phyloP scores from a whole-genome alignment of 2,888 invertebrate species.

The Pterostichus niger region DNA sequence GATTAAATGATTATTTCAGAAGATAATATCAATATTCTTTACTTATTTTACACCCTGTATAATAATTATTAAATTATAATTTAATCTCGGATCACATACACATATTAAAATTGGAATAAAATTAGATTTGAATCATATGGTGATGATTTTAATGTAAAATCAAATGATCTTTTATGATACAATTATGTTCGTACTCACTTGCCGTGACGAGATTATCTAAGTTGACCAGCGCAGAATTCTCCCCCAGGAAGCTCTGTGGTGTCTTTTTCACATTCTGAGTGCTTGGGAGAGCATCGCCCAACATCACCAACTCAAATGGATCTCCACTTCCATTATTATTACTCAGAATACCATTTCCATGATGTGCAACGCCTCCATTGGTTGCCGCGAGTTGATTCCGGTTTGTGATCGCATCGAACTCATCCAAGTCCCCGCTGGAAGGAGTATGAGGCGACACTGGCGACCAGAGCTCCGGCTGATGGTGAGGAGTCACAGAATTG shows the following conservation, averaged over 20 bases:
- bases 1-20: too few species aligned
- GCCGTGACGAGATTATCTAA: constrained; percentile 93
- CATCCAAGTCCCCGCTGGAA: constrained; percentile 84
- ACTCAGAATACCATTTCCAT: constrained; percentile 43
- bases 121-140: too few species aligned
- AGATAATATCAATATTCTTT: too few species aligned
- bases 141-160: too few species aligned
- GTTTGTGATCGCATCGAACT: constrained; percentile 92
- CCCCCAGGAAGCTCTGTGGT: constrained; percentile 97
- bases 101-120: too few species aligned
- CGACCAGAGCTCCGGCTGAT: too few species aligned
- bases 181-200: constrained; percentile 73
- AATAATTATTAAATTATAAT: too few species aligned
- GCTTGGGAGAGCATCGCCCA: constrained; percentile 80
- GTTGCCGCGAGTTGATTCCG: constrained; percentile 77
- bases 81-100: too few species aligned
- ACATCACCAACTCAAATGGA: constrained; percentile 85
- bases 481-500: too few species aligned
- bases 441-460: constrained; percentile 76
- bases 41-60: too few species aligned
- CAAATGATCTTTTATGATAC: too few species aligned
- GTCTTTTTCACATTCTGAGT: constrained; percentile 85
- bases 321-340: constrained; percentile 75
- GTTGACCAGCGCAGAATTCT: constrained; percentile 97
- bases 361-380: neutral